A percentile compares a stretch with the other conserved stretches of the same genome.
Evolutionary conservation across 1,140 invertebrate species (phyloP).

Genomic region (Temnothorax nylanderi): DNA sequence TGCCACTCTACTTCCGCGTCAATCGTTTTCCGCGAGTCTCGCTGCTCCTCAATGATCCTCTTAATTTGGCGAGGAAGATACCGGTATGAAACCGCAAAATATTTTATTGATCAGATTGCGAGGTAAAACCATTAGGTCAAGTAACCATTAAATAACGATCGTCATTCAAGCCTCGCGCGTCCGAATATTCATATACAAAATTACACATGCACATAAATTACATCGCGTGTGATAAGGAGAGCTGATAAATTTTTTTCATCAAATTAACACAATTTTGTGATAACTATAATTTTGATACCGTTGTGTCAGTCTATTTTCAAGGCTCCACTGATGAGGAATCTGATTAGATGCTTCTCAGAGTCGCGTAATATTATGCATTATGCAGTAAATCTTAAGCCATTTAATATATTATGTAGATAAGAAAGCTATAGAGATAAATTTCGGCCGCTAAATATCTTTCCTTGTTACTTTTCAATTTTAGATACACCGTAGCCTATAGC

Average conservation of each 20-base stretch:
- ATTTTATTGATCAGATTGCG: not conserved
- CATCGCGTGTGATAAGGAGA: not conserved
- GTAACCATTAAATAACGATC: not conserved
- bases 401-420: not conserved
- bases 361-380: not conserved
- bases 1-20: constrained; percentile 66
- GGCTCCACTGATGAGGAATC: not conserved
- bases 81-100: constrained; percentile 1
- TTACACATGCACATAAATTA: constrained; percentile 23
- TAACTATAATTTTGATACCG: not conserved
- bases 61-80: constrained; percentile 31
- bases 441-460: not conserved
- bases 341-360: not conserved
- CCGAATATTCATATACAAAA: not conserved
- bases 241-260: constrained; percentile 9
- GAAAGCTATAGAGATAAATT: not conserved
- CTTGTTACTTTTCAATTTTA: not conserved
- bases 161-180: not conserved
- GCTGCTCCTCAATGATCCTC: constrained; percentile 20
- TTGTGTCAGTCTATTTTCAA: not conserved
- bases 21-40: constrained; percentile 51
- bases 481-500: not conserved
- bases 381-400: not conserved
- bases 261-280: constrained; percentile 14
- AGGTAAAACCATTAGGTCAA: not conserved